Evolutionary conservation across 1,140 invertebrate species (phyloP), one percentile per base, ranked within the genome.

Genomic region (Drosophila sulfurigaster): DNA sequence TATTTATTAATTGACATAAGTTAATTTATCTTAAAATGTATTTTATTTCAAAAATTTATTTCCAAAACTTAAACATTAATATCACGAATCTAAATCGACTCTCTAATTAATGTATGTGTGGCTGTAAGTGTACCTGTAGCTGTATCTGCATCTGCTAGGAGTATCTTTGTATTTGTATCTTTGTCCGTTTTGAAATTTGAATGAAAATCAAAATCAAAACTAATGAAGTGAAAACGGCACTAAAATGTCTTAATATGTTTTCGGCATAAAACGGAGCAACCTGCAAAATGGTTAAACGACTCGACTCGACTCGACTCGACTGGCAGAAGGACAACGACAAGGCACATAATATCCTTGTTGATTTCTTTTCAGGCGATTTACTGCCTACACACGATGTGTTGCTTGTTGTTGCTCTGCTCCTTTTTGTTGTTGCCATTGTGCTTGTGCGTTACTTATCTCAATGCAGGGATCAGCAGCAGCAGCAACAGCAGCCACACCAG

Each of bases 171-270:
- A 49, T 49, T 3, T 25, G 15, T 49, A 5, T 25, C 16, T 25
- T 32, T 28, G 5, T 15, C 3, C n/a, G 1, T 10, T 54, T 32
- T 6, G n/a, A 35, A 54, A 54, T 15, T 16, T 54, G 30, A 32
- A 41, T 45, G n/a, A 63, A 65, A 68, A 58, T 77, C 68, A 60
- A 87, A 87, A 91, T 91, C 88, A 90, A 91, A 91, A 88, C 88
- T 88, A 91, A 91, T 91, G 88, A 91, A 91, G 88, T 91, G 88
- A 91, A 91, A 91, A 91, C 88, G 88, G 78, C 81, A 88, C 88
- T 91, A 91, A 91, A 91, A 87, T 78, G 88, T 91, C 88, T 91
- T 91, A 91, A 91, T 91, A 91, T 81, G 67, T 74, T 56, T 58
- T 38, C 28, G 30, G 48, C 13, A 60, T 46, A 58, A 75, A 77